Evolutionary conservation across 2,797 vertebrate genomes (phyloP).

Genomic region (Cuculus canorus): DNA sequence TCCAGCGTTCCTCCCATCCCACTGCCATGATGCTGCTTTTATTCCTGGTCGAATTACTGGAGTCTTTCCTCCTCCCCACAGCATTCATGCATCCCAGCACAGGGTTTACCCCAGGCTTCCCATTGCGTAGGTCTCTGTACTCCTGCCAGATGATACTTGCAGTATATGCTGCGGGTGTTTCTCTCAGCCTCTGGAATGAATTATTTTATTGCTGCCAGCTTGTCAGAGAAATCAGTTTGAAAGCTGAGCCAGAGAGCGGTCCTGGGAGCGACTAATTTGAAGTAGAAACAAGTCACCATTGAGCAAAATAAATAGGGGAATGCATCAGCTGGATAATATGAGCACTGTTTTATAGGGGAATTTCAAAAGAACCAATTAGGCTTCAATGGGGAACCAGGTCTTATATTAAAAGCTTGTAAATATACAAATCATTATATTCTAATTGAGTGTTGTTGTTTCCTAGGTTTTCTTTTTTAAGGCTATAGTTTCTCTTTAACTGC

Average conservation of each 20-base stretch:
- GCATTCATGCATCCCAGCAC: not conserved
- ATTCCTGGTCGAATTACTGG: not conserved
- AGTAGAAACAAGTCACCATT: not conserved
- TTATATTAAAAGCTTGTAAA: not conserved
- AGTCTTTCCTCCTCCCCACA: not conserved
- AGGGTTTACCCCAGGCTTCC: constrained; percentile 65
- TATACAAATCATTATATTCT: not conserved
- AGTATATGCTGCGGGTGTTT: constrained; percentile 47
- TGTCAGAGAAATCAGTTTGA: constrained; percentile 63
- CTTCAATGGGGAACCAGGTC: not conserved
- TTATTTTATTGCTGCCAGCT: constrained; percentile 65
- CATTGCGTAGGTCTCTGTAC: constrained; percentile 56
- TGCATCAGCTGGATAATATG: not conserved
- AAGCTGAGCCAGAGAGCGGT: constrained; percentile 40
- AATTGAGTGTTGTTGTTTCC: not conserved
- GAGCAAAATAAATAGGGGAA: not conserved
- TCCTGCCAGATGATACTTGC: constrained; percentile 23
- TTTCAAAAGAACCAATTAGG: not conserved
- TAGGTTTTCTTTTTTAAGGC: not conserved
- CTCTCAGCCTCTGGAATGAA: constrained; percentile 65
- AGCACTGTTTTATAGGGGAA: not conserved
- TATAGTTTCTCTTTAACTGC: not conserved
- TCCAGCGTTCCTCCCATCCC: not conserved
- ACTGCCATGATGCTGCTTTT: constrained; percentile 31
- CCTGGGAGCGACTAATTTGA: not conserved